A percentile compares a stretch with the other conserved stretches of the same genome.
Conservation (phyloP, 2,797 vertebrate species). For the Falco novaeseelandiae region DNA sequence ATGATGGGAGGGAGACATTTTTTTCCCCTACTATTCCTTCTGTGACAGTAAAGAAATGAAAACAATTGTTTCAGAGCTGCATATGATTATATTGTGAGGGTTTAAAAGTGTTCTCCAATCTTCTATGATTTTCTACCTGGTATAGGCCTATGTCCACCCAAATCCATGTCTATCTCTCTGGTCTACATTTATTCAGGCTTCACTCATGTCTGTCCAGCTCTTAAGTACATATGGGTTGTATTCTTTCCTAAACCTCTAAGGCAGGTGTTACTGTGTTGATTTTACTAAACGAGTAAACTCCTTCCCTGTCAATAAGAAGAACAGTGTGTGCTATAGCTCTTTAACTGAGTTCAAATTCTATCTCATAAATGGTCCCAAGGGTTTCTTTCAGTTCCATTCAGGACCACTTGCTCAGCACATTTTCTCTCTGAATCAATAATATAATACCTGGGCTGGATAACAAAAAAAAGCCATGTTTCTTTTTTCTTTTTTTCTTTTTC, state of each 20-base stretch:
- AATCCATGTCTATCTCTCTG: neutral
- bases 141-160: neutral
- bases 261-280: conserved; percentile 37
- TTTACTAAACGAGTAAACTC: neutral
- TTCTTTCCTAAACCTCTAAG: neutral
- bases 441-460: conserved; percentile 45
- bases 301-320: conserved; percentile 27
- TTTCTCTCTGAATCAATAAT: conserved; percentile 60
- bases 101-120: neutral
- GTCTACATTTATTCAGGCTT: neutral
- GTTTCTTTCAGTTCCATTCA: conserved; percentile 26
- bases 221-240: fast-evolving
- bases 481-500: neutral
- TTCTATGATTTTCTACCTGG: neutral
- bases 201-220: neutral
- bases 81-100: neutral
- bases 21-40: neutral
- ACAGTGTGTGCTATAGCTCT: conserved; percentile 43
- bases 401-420: conserved; percentile 39
- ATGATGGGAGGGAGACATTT: neutral
- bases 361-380: conserved; percentile 27
- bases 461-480: neutral
- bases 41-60: neutral
- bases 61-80: neutral
- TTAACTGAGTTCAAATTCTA: neutral